phyloP scores from a whole-genome alignment of 35 echinoderm and acorn worm species.

The Ophiothrix spiculata region DNA sequence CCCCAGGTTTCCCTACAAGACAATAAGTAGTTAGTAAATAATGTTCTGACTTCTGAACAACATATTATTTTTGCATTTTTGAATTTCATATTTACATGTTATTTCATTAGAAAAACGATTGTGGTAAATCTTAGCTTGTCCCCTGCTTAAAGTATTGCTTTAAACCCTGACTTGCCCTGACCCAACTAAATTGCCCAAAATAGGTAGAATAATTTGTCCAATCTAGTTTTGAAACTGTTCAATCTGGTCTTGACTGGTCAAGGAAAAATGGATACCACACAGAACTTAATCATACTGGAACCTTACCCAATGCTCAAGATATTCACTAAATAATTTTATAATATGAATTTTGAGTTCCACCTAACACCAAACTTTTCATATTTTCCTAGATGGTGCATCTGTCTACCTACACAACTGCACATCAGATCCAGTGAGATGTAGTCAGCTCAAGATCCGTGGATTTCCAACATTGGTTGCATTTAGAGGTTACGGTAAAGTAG shows the following conservation, averaged over 20 bases:
- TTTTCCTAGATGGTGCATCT: conserved; percentile 59
- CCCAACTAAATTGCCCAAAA: too few relatives aligned
- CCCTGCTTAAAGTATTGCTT: background rate
- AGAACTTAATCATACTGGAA: background rate
- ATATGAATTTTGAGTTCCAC: background rate
- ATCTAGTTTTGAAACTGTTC: background rate
- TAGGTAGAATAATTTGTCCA: background rate
- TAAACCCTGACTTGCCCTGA: too few relatives aligned
- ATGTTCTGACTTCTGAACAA: background rate
- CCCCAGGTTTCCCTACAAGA: background rate
- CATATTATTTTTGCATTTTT: background rate
- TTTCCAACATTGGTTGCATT: conserved; percentile 85
- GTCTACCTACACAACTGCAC: conserved; percentile 85
- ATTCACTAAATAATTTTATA: too few relatives aligned
- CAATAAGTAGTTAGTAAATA: background rate
- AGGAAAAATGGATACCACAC: background rate
- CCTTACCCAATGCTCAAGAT: background rate
- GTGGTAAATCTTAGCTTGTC: background rate
- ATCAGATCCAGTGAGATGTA: conserved; percentile 54
- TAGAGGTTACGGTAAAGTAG: conserved; percentile 49
- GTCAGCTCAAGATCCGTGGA: conserved; percentile 49
- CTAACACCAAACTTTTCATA: background rate
- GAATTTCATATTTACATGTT: background rate
- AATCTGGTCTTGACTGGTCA: background rate
- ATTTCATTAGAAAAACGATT: background rate